These are phyloP conservation scores for Leptinotarsa defecta DNA, from an alignment of 1,140 invertebrate genomes.

Conservation along the genomic window DNA sequence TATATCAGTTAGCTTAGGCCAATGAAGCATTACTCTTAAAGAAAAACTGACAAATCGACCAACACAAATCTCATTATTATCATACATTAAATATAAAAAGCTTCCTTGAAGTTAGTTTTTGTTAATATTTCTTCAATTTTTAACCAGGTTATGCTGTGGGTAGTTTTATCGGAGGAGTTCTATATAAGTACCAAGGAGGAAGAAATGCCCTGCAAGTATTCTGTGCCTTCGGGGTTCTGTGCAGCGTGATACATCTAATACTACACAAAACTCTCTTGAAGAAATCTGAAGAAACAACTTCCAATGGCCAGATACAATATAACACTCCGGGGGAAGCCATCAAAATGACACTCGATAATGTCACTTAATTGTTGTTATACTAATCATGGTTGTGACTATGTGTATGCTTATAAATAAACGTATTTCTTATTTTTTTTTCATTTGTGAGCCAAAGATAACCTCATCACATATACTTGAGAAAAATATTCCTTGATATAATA, in stretches of 20 bases:
- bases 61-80: no score
- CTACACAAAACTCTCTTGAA: conserved; percentile 58
- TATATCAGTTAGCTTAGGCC: no score
- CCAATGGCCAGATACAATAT: conserved; percentile 46
- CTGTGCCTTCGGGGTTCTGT: conserved; percentile 58
- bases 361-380: neutral
- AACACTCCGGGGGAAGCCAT: conserved; percentile 56
- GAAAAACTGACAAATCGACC: no score
- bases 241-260: conserved; percentile 60
- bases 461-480: no score
- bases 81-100: no score
- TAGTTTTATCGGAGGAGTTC: conserved; percentile 64
- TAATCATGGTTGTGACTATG: no score
- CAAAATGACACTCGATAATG: conserved; percentile 14
- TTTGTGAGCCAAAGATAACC: no score
- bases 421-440: no score
- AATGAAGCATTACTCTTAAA: no score
- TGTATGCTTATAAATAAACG: no score
- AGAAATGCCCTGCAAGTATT: conserved; percentile 62
- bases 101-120: neutral
- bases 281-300: conserved; percentile 37
- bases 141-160: conserved; percentile 65
- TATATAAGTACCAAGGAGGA: conserved; percentile 64
- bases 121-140: neutral
- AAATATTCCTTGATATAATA: no score